Percentiles rank a stretch among this genome's conserved stretches.
phyloP scores from a whole-genome alignment of 64 coral and sea anemone species.

The Dendrophyllia cribrosa region DNA sequence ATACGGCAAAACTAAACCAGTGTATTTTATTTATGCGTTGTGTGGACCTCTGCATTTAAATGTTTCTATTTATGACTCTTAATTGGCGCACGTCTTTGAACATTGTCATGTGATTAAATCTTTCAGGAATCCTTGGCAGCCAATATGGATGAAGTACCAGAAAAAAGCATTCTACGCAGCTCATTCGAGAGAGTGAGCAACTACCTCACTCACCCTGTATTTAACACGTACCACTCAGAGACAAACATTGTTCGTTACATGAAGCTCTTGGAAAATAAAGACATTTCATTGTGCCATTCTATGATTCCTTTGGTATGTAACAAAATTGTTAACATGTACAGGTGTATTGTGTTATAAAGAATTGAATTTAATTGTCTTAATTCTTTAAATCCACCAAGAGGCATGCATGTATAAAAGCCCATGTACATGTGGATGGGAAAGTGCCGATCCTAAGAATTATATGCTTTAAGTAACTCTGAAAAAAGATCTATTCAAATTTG shows the following conservation, averaged over 20 bases:
- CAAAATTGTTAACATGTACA: too few species aligned
- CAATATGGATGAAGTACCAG: constrained; percentile 77
- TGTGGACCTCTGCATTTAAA: too few species aligned
- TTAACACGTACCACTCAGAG: constrained; percentile 93
- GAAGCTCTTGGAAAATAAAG: constrained; percentile 97
- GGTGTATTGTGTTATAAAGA: too few species aligned
- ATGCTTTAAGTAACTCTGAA: too few species aligned
- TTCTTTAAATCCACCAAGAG: too few species aligned
- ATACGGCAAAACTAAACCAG: too few species aligned
- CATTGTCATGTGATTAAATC: neutral
- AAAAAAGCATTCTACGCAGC: constrained; percentile 66
- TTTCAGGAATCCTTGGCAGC: constrained; percentile 69
- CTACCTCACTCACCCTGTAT: constrained; percentile 87
- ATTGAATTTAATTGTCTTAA: too few species aligned
- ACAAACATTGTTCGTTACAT: constrained; percentile 96
- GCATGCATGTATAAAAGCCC: too few species aligned
- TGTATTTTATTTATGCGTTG: too few species aligned
- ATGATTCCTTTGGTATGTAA: constrained; percentile 95
- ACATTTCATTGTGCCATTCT: constrained; percentile 93
- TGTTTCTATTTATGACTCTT: neutral
- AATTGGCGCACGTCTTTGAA: neutral
- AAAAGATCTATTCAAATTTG: too few species aligned
- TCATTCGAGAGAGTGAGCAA: constrained; percentile 80
- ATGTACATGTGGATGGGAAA: too few species aligned
- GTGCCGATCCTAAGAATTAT: too few species aligned